phyloP scores from a whole-genome alignment of 1,140 invertebrate species.

The Prorops nasuta region DNA sequence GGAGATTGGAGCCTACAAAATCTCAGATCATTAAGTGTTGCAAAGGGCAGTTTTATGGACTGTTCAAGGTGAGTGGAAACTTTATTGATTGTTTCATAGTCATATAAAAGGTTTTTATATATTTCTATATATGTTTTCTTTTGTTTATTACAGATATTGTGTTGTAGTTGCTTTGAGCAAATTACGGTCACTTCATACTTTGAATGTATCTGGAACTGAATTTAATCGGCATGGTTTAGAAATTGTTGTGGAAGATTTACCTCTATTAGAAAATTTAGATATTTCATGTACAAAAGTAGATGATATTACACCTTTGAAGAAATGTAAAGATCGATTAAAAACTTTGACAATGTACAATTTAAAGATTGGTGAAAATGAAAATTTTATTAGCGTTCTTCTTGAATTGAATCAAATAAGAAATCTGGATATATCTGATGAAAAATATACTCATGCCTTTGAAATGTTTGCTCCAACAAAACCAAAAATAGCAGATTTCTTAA shows the following conservation, averaged over 20 bases:
- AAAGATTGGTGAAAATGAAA: conserved; percentile 53
- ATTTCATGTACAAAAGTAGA: conserved; percentile 70
- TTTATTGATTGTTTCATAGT: neutral
- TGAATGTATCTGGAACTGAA: conserved; percentile 74
- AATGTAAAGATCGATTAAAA: conserved; percentile 64
- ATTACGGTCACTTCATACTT: conserved; percentile 62
- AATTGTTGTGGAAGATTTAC: conserved; percentile 70
- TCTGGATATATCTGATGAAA: conserved; percentile 69
- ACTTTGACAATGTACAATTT: conserved; percentile 68
- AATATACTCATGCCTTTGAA: conserved; percentile 54
- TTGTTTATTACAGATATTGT: conserved; percentile 49
- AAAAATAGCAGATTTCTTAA: conserved; percentile 56
- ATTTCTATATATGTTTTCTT: conserved; percentile 4
- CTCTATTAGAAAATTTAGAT: conserved; percentile 66
- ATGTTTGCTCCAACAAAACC: conserved; percentile 49
- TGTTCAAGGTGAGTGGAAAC: conserved; percentile 48
- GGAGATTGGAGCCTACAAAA: conserved; percentile 73
- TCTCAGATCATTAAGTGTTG: conserved; percentile 66
- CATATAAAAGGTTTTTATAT: too few species aligned
- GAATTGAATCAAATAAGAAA: conserved; percentile 63
- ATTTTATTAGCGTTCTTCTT: conserved; percentile 59
- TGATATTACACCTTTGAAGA: conserved; percentile 66
- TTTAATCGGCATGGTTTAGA: conserved; percentile 69
- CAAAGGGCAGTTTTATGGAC: conserved; percentile 66
- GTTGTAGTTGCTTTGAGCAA: conserved; percentile 59